Base-by-base conservation (phyloP, 2,888 invertebrate genomes). In the Disparrhopalites patrizii region DNA sequence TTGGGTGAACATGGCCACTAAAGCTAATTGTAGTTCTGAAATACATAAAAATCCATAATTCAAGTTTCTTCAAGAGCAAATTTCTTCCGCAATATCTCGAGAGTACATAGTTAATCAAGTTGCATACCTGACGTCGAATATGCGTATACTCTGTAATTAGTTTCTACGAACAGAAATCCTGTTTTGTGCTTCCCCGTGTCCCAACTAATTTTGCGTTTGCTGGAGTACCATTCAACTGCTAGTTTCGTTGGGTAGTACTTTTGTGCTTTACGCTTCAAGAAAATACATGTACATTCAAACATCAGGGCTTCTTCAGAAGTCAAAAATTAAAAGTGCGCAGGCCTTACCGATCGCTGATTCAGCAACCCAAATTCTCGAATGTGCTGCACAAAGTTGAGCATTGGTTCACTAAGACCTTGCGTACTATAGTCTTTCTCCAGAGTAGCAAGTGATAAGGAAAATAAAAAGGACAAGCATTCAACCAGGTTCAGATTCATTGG, bases 341-440 rank as follows among this genome's bases (percentile, higher is more conserved):
- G 15, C 31, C 69, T 76, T 74, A 91, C 91, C 84, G 94, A 96
- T 77, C 97, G 85, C 81, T 96, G 96, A 80, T 95, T 98, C 18
- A 99, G 94, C 33, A 99, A 85, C 40, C 99, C 99, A 78, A 99
- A 93, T 81, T 99, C 99, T 69, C 99, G 81, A 56, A 99, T 82
- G 81, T 99, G 96, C 79, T 97, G 96, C 65, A 99, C 81, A 78
- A 99, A 96, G 62, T 89, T 87, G 66, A 92, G 81, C 81, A 96
- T 87, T 68, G 89, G 88, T 73, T 89, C 87, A 15, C 36, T 36
- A 89, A 96, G 90, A 1, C 92, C 93, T 77, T 95, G 95, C 0
- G 95, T 95, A 77, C 94, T 94, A 80, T 98, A 98, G 81, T 96
- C 95, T 85, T 90, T 91, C 67, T 96, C 97, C 3, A 96, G 83